Evolutionary conservation across 1,140 invertebrate species (phyloP), one percentile per base, ranked within the genome.

Genomic region (Sminthurinus signatus): DNA sequence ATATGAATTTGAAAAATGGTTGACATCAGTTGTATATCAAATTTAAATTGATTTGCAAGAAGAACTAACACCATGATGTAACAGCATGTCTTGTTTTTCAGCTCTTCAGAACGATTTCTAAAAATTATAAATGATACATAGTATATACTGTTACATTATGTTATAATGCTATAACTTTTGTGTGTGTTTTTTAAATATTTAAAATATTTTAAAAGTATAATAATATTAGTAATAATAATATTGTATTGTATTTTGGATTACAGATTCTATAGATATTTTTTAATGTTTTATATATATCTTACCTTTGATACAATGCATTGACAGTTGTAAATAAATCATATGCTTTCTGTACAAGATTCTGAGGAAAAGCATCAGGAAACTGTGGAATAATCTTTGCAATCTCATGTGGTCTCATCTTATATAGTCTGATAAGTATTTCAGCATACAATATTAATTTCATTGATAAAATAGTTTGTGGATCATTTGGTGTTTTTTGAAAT

Each of bases 1-100:
- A 71, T 68, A 62, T 71, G 70, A 54, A 71, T 55, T 23, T 71
- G 63, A 4, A 71, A 56, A 32, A 64, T 66, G 44, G 64, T 58
- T 17, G 70, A 64, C 44, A 71, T 60, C 21, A 71, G 21, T 25
- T 68, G 63, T 10, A 71, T 66, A 60, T 71, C 70, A 59, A 71
- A 64, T 36, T 29, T 3, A 23, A 57, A 65, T n/a, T 71, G 54
- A 39, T 68, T 68, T 25, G 70, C 64, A 4, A 71, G 46, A n/a
- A 71, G 44, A 19, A 71, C 64, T 2, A 67, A 36, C 0, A 71
- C 70, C 57, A 71, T 64, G n/a, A 71, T 67, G 44, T 71, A 71
- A 46, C 70, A 68, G 42, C 60, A 66, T 0, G 57, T 50, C 43
- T 72, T 72, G 32, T 72, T 67, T 51, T 56, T 67, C 25, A 46